Percentiles rank a stretch among this genome's conserved stretches.
phyloP scores from a whole-genome alignment of 2,888 invertebrate genomes.

The Cephus pygmeus region DNA sequence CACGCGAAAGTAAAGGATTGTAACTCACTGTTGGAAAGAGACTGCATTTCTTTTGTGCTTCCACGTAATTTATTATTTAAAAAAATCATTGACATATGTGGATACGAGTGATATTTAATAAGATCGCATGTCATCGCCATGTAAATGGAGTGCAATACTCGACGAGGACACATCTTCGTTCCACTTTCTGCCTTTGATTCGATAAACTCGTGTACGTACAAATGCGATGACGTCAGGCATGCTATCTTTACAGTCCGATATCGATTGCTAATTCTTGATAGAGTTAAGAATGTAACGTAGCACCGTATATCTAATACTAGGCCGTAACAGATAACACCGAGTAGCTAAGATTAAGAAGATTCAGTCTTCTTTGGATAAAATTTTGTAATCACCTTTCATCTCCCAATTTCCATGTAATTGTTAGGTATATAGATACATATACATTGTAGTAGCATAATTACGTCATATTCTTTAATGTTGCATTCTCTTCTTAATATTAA shows the following conservation, averaged over 20 bases:
- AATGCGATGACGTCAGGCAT: conserved; percentile 31
- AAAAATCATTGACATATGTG: too few relatives aligned
- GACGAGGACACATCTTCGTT: conserved; percentile 24
- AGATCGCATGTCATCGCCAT: background rate
- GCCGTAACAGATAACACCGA: conserved; percentile 7
- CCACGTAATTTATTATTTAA: too few relatives aligned
- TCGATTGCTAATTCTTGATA: conserved; percentile 53
- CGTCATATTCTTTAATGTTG: too few relatives aligned
- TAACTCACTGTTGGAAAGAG: too few relatives aligned
- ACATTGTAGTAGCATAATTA: conserved; percentile 15
- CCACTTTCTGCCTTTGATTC: conserved; percentile 41
- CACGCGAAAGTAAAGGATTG: too few relatives aligned
- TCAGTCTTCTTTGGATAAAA: too few relatives aligned
- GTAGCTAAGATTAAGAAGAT: too few relatives aligned
- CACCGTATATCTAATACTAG: conserved; percentile 38
- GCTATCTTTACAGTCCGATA: conserved; percentile 33
- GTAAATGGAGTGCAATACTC: conserved; percentile 24
- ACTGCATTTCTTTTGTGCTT: too few relatives aligned
- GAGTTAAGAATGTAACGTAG: conserved; percentile 44
- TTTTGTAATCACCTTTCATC: too few relatives aligned
- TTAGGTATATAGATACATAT: conserved; percentile 29
- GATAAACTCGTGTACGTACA: conserved; percentile 30
- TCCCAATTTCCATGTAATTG: conserved; percentile 10
- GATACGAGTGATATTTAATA: background rate
- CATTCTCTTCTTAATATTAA: too few relatives aligned